These are phyloP conservation scores for Natator depressus DNA, from an alignment of 2,113 vertebrate genomes.

Conservation along the genomic window DNA sequence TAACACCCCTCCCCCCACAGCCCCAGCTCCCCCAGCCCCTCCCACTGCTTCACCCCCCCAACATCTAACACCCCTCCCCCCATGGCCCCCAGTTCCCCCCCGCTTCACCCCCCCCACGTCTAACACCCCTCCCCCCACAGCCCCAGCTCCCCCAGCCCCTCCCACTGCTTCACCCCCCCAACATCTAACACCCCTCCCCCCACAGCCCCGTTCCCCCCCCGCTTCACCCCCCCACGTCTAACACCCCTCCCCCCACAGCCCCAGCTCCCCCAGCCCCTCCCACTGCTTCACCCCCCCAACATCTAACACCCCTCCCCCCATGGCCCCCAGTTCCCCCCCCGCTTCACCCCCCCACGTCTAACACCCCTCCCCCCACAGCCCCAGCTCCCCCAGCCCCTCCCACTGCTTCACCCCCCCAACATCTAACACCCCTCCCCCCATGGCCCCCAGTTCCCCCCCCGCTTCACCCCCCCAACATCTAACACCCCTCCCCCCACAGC, in stretches of 20 bases:
- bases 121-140: accelerated
- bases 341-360: neutral
- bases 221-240: neutral
- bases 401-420: accelerated
- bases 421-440: neutral
- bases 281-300: accelerated
- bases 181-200: accelerated
- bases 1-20: too few species aligned
- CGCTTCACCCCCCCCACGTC: neutral
- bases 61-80: too few species aligned
- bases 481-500: too few species aligned
- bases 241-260: accelerated
- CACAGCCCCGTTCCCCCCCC: accelerated
- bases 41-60: neutral
- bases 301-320: accelerated
- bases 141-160: too few species aligned
- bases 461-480: too few species aligned
- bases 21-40: neutral
- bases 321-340: neutral
- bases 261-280: neutral
- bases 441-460: too few species aligned
- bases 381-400: neutral
- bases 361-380: accelerated
- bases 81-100: neutral
- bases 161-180: accelerated